Percentiles rank a stretch among this genome's conserved stretches.
Conservation (phyloP, 1,140 invertebrate species). For the Rhynchophorus ferrugineus region DNA sequence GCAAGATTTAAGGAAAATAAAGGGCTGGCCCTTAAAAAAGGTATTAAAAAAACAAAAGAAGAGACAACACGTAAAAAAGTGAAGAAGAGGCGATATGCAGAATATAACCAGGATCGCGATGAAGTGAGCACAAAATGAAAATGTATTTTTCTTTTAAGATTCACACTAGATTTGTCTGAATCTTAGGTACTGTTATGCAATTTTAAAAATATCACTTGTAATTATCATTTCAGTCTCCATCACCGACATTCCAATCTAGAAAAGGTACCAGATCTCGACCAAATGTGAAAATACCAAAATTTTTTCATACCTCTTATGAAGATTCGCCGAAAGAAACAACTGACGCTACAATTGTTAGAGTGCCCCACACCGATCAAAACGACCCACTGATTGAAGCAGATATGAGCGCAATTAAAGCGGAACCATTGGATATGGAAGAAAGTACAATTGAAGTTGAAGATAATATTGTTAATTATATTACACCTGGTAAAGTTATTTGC, state of each 20-base stretch:
- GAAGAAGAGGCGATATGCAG: conserved; percentile 23
- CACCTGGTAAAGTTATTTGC: conserved; percentile 9
- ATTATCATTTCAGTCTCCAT: conserved; percentile 27
- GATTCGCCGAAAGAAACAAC: conserved; percentile 10
- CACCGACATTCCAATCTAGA: conserved; percentile 26
- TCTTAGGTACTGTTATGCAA: no score
- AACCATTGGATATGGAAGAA: conserved; percentile 29
- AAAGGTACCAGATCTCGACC: conserved; percentile 37
- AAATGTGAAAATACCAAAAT: conserved; percentile 36
- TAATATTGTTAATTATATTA: conserved; percentile 21
- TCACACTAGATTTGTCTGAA: no score
- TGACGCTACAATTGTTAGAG: conserved; percentile 21
- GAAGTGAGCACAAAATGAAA: conserved; percentile 15
- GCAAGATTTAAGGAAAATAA: conserved; percentile 14
- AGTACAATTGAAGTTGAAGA: conserved; percentile 27
- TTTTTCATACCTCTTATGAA: conserved; percentile 30
- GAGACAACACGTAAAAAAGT: conserved; percentile 7
- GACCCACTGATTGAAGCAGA: conserved; percentile 18
- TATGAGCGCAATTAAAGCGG: conserved; percentile 29
- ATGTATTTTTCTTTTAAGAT: neutral
- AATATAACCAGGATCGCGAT: conserved; percentile 20
- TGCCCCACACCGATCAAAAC: conserved; percentile 23
- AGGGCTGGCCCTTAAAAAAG: conserved; percentile 8
- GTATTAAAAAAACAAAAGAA: neutral
- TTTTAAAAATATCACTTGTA: no score